These are phyloP conservation scores for Thecocarcelia acutangulata DNA, from an alignment of 2,888 invertebrate genomes.

Conservation along the genomic window DNA sequence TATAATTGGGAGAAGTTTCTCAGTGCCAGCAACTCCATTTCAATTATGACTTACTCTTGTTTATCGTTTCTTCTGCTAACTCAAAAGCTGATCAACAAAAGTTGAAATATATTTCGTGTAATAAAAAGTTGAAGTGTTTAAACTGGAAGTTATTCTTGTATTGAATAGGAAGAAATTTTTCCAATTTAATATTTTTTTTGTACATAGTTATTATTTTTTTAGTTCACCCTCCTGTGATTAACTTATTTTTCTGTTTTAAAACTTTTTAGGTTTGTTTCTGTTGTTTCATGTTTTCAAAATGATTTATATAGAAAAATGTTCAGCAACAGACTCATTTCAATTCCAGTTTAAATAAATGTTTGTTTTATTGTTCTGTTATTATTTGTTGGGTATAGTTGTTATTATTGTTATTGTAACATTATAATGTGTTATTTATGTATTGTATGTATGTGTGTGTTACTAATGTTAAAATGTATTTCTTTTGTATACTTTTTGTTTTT, in stretches of 20 bases:
- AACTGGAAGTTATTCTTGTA: too few relatives aligned
- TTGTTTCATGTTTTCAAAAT: slow-evolving; percentile 35
- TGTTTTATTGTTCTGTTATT: slow-evolving; percentile 35
- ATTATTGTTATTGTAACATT: slow-evolving; percentile 49
- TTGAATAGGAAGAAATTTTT: too few relatives aligned
- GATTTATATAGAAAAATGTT: slow-evolving; percentile 52
- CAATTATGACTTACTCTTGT: too few relatives aligned
- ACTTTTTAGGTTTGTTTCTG: neutral
- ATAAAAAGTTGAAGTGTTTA: too few relatives aligned
- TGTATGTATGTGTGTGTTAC: too few relatives aligned
- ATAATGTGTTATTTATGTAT: slow-evolving; percentile 54
- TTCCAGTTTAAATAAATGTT: slow-evolving; percentile 9
- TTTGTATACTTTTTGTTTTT: slow-evolving; percentile 8
- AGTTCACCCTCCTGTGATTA: neutral
- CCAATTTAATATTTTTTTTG: too few relatives aligned
- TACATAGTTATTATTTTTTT: too few relatives aligned
- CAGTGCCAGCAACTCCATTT: too few relatives aligned
- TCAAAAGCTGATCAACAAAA: too few relatives aligned
- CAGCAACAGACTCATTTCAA: slow-evolving; percentile 23
- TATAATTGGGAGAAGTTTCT: too few relatives aligned
- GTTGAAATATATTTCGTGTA: too few relatives aligned
- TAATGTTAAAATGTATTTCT: slow-evolving; percentile 26
- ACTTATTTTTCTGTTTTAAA: neutral
- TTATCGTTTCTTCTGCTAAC: too few relatives aligned
- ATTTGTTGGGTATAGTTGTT: slow-evolving; percentile 18